Percentiles rank a stretch among this genome's conserved stretches.
Evolutionary conservation across 2,888 invertebrate genomes (phyloP).

Genomic region (Diabrotica balteata): DNA sequence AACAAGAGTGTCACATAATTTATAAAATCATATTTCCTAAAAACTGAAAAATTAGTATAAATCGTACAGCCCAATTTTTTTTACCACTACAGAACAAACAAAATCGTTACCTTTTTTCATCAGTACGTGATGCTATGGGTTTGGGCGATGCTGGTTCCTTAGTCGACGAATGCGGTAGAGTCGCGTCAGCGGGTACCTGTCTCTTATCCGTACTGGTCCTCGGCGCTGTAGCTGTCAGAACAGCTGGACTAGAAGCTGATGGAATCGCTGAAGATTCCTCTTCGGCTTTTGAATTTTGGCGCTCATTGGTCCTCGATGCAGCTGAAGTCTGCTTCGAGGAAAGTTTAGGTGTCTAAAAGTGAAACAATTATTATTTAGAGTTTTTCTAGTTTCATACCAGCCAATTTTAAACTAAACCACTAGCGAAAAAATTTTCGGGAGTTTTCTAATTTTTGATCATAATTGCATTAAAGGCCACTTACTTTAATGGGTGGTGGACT

Average conservation of each 20-base stretch:
- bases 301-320: constrained; percentile 61
- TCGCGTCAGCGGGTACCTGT: constrained; percentile 51
- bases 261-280: constrained; percentile 49
- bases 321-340: constrained; percentile 37
- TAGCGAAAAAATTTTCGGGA: no score
- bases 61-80: no score
- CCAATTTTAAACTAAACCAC: not conserved
- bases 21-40: no score
- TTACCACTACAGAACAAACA: no score
- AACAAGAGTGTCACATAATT: no score
- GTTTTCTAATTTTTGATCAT: no score
- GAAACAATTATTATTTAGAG: not conserved
- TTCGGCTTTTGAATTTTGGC: constrained; percentile 59
- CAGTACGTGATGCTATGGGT: constrained; percentile 54
- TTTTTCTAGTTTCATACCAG: not conserved
- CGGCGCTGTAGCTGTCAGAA: constrained; percentile 58
- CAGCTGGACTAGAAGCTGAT: constrained; percentile 55
- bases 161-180: constrained; percentile 53
- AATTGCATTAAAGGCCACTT: constrained; percentile 9
- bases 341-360: constrained; percentile 38
- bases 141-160: constrained; percentile 55
- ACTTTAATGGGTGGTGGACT: constrained; percentile 63
- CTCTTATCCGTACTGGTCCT: constrained; percentile 54
- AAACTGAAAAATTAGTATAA: no score
- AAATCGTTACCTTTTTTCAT: constrained; percentile 42